Base-by-base conservation (phyloP, 2,113 vertebrate species). In the Mus spicilegus region DNA sequence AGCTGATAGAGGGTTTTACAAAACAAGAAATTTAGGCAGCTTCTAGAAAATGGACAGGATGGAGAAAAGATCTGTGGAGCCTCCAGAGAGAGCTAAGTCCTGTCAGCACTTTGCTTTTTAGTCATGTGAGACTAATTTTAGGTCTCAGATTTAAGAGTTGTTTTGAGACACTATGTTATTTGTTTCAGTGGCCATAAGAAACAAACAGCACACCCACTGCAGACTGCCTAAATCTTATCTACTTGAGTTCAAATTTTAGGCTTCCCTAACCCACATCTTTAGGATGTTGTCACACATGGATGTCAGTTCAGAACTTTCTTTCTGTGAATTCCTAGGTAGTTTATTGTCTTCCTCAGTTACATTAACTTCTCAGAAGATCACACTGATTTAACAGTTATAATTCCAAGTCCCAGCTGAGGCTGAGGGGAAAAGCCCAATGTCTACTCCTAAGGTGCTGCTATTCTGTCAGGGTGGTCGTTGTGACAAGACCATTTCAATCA, bases 341-440 rank as follows among this genome's bases (percentile, higher is more conserved):
- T 92, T 85, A 30, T 72, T 89, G 54, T 77, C 70, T 86, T 76
- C 33, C 76, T 69, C 17, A 86, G 30, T 56, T 49, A 61, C 7
- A 61, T 54, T 81, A n/a, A 69, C 14, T 69, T 81, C 85, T 73
- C 13, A 30, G 65, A 96, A 46, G 39, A 36, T 72, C 9, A 75
- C 46, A 24, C 56, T 91, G 46, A 85, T 69, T 85, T 93, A 85
- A 67, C 87, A 61, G 24, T 70, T 54, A 5, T 89, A 30, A n/a
- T 87, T 58, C 3, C 51, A 94, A 94, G 24, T 20, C 20, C 46
- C 9, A 69, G 54, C 58, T 86, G 72, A 96, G 80, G 54, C 54
- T 94, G 46, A 91, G 36, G 69, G 54, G 77, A 72, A 87, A 92
- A 92, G 26, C 54, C 49, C 77, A 94, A 73, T 87, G 87, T 70